Percentiles rank a stretch among this genome's conserved stretches.
These are phyloP conservation scores for Phylloscopus whistleri DNA, from an alignment of 2,113 vertebrate genomes.

Conservation along the genomic window DNA sequence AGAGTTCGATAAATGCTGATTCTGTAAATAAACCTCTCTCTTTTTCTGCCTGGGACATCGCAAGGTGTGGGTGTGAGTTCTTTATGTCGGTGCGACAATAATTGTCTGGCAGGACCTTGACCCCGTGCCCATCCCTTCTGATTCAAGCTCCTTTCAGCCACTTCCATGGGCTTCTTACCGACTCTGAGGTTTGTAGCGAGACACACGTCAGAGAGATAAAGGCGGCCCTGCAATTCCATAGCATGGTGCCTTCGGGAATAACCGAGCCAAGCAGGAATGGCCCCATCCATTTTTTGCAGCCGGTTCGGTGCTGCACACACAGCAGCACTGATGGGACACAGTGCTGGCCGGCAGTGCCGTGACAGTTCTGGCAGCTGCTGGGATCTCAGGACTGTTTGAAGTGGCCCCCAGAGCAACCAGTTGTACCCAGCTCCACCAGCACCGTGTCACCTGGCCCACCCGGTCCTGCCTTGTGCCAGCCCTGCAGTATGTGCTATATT, in stretches of 20 bases:
- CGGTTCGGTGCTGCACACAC: rapidly evolving
- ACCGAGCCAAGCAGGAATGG: background rate
- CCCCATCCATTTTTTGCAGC: background rate
- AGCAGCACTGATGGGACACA: rapidly evolving
- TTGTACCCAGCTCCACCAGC: rapidly evolving
- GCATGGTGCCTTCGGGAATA: rapidly evolving
- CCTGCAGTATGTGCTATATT: background rate
- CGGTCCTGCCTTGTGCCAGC: background rate
- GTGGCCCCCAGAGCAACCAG: rapidly evolving
- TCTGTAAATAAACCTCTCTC: too few relatives aligned
- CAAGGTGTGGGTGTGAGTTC: too few relatives aligned
- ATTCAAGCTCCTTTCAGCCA: too few relatives aligned
- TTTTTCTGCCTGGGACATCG: too few relatives aligned
- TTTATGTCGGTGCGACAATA: too few relatives aligned
- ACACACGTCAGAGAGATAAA: rapidly evolving
- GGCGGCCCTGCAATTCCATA: background rate
- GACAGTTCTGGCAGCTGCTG: background rate
- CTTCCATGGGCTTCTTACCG: rapidly evolving
- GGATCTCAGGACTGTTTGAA: background rate
- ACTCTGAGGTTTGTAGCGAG: too few relatives aligned
- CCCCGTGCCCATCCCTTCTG: rapidly evolving
- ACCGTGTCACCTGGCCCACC: background rate
- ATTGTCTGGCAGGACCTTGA: too few relatives aligned
- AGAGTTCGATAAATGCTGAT: too few relatives aligned
- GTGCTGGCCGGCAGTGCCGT: rapidly evolving